Evolutionary conservation across 1,140 invertebrate genomes (phyloP).

Genomic region (Lasaia peninsularis): DNA sequence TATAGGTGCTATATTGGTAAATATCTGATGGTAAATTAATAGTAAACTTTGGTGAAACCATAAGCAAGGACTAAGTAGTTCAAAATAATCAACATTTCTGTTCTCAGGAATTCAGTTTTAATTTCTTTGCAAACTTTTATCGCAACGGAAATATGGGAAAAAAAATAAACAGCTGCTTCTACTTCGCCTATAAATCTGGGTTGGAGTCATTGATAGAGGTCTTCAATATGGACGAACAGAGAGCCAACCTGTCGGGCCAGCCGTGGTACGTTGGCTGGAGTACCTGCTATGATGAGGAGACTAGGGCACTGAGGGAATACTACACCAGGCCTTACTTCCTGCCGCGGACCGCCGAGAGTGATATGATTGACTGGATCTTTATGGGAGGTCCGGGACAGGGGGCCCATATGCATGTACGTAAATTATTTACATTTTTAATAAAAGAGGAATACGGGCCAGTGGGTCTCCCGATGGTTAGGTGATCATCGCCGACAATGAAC

Average conservation of each 20-base stretch:
- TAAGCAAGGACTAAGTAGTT: too few species aligned
- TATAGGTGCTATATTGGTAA: too few species aligned
- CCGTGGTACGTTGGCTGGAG: slow-evolving; percentile 97
- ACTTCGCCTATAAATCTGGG: slow-evolving; percentile 94
- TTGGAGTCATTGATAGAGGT: slow-evolving; percentile 82
- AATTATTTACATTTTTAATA: too few species aligned
- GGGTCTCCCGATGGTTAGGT: too few species aligned
- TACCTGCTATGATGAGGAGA: slow-evolving; percentile 90
- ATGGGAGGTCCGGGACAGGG: slow-evolving; percentile 72
- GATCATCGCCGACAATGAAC: too few species aligned
- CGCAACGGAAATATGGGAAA: slow-evolving; percentile 73
- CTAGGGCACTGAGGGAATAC: slow-evolving; percentile 85
- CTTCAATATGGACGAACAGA: slow-evolving; percentile 84
- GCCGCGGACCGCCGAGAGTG: slow-evolving; percentile 88
- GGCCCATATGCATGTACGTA: slow-evolving; percentile 70
- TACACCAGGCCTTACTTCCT: slow-evolving; percentile 94
- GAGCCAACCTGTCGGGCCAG: slow-evolving; percentile 82
- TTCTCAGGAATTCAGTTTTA: slow-evolving; percentile 81
- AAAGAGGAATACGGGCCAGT: too few species aligned
- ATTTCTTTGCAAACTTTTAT: slow-evolving; percentile 90
- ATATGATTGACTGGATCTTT: slow-evolving; percentile 96
- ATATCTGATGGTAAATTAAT: too few species aligned
- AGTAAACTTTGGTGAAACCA: too few species aligned
- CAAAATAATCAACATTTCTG: slow-evolving; percentile 18
- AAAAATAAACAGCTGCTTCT: slow-evolving; percentile 86